Percentiles rank a stretch among this genome's conserved stretches.
phyloP scores from a whole-genome alignment of 1,140 invertebrate species.

The Drosophila parabipectinata region DNA sequence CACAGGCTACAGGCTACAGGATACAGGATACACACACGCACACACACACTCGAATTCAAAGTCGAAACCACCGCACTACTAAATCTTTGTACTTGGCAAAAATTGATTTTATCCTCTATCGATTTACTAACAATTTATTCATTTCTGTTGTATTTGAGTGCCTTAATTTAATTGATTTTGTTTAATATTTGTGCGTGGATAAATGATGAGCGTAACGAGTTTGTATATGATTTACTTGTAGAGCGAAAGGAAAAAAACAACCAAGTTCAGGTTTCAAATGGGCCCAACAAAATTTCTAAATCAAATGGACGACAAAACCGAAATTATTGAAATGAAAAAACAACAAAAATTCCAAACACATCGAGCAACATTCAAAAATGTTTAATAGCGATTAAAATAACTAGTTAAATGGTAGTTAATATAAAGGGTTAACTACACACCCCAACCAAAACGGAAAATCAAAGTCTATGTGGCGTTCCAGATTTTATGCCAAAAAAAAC shows the following conservation, averaged over 20 bases:
- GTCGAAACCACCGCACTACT: conserved; percentile 63
- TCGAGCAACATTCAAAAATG: conserved; percentile 76
- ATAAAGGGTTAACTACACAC: conserved; percentile 48
- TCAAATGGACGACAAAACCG: conserved; percentile 37
- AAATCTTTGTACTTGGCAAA: conserved; percentile 59
- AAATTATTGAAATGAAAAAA: conserved; percentile 12
- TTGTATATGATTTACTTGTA: conserved; percentile 65
- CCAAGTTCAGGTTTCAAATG: conserved; percentile 78
- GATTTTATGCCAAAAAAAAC: conserved; percentile 41
- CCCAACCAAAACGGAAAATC: conserved; percentile 30
- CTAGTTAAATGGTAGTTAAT: conserved; percentile 64
- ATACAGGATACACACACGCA: conserved; percentile 16
- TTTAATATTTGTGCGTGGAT: conserved; percentile 38
- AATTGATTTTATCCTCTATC: conserved; percentile 45
- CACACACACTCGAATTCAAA: conserved; percentile 27
- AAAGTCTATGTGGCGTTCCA: conserved; percentile 36
- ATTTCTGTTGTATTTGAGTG: conserved; percentile 67
- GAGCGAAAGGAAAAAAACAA: conserved; percentile 32
- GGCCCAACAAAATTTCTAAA: conserved; percentile 68
- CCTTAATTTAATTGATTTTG: conserved; percentile 71
- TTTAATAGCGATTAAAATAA: conserved; percentile 64
- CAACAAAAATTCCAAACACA: conserved; percentile 53
- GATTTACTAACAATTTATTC: conserved; percentile 54
- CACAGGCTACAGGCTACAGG: conserved; percentile 4
- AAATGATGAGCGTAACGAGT: conserved; percentile 34